A percentile compares a stretch with the other conserved stretches of the same genome.
These are phyloP conservation scores for Myotis planiceps DNA, from an alignment of 2,797 vertebrate genomes.

Conservation along the genomic window DNA sequence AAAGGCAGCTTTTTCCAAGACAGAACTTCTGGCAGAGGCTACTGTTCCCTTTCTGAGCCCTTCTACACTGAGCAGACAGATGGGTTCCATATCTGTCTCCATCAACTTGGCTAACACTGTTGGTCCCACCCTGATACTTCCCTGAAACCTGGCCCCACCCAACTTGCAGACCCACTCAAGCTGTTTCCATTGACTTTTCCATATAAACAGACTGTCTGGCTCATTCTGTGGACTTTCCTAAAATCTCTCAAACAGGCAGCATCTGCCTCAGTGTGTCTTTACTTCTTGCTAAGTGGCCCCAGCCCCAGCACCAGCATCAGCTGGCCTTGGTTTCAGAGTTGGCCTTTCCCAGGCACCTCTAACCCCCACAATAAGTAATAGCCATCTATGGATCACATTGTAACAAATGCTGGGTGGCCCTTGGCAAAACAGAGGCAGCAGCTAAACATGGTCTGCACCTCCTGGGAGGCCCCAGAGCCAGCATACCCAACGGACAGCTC, in stretches of 20 bases:
- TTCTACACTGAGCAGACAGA: not conserved
- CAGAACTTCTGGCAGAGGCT: not conserved
- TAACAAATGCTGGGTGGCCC: too few species aligned
- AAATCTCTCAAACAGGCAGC: not conserved
- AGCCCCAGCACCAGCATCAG: not conserved
- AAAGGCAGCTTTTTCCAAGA: not conserved
- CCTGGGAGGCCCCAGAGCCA: not conserved
- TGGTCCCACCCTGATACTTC: not conserved
- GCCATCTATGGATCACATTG: not conserved
- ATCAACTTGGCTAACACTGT: not conserved
- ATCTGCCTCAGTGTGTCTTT: not conserved
- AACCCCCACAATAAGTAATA: not conserved
- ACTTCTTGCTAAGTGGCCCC: not conserved
- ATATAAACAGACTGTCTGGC: not conserved
- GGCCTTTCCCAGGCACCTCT: not conserved
- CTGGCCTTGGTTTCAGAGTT: not conserved
- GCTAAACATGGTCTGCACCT: not conserved
- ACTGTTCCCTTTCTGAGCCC: not conserved
- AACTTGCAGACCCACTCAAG: not conserved
- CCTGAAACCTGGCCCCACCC: not conserved
- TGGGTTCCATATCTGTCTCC: not conserved
- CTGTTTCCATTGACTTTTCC: not conserved
- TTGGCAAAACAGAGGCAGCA: not conserved
- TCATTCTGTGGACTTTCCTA: not conserved
- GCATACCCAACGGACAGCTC: not conserved